Conservation (phyloP, 2,797 vertebrate genomes). For the Periparus ater region DNA sequence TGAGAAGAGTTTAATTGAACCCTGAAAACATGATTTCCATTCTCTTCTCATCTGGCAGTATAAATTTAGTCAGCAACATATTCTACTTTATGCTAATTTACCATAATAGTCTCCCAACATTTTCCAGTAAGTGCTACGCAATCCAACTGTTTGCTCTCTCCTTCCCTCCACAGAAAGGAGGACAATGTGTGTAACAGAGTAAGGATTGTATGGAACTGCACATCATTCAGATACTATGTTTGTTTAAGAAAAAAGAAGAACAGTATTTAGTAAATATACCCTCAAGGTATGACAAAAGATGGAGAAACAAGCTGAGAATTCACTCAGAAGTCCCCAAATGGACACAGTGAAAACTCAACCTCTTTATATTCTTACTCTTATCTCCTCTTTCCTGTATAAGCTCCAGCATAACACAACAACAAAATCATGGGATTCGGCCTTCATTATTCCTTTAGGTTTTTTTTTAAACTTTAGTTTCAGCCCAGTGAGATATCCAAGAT, state of each 20-base stretch:
- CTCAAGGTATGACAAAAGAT: background rate
- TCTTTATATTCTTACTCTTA: background rate
- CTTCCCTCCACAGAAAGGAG: background rate
- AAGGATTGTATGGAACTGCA: background rate
- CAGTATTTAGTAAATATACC: background rate
- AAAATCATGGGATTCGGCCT: background rate
- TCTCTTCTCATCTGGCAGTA: background rate
- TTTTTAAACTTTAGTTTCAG: background rate
- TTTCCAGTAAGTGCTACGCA: background rate
- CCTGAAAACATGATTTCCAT: background rate
- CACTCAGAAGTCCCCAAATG: background rate
- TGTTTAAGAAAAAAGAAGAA: background rate
- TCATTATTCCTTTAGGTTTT: background rate
- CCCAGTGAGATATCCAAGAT: background rate
- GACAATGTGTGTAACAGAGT: background rate
- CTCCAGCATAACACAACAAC: background rate
- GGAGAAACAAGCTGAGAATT: background rate
- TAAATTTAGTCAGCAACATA: background rate
- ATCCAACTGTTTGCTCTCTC: background rate
- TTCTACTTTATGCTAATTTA: background rate
- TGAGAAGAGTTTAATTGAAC: constrained; percentile 22
- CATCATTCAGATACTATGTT: background rate
- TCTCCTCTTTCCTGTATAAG: background rate
- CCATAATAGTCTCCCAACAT: background rate
- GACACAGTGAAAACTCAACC: background rate